Evolutionary conservation across 2,113 vertebrate genomes (phyloP), one percentile per base, ranked within the genome.

Genomic region (Spea bombifrons): DNA sequence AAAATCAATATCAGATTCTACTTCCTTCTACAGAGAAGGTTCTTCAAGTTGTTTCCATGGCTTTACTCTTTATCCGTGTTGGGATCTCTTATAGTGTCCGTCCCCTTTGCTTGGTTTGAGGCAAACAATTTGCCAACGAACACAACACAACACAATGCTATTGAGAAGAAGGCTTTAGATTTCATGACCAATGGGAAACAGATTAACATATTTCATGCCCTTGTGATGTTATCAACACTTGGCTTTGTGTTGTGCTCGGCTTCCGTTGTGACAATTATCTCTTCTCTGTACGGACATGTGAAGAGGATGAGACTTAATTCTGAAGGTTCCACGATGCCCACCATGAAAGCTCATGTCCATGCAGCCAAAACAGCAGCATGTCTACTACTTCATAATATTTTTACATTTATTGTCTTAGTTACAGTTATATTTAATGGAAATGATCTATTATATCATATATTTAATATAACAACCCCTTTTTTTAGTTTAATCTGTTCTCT

Each of bases 41-140:
- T 75, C 8, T 50, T 49, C 6, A 46, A 45, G 16, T 67, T 75
- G 64, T 66, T 75, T 10, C 49, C 64, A 67, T 16, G 74, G 63
- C 61, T 75, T 10, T 12, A n/a, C 7, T 2, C 12, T 5, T 13
- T 45, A 10, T 75, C 64, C n/a, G 1, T 66, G 6, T 5, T 75
- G 64, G 49, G 50, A 47, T 75, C 74, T 4, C n/a, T 9, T 4
- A 4, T 52, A 2, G 1, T 67, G 13, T n/a, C 30, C n/a, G 6
- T 75, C 46, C 61, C 8, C 57, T 12, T 15, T 9, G 13, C 57
- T 52, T 30, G 5, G 10, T 45, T 45, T 9, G 45, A 7, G 8
- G 13, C 5, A 15, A 46, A 30, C 15, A 45, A 16, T 45, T 43
- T 16, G 3, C 10, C 55, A 63, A 10, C 57, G 13, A 63, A 63